Percentiles rank a stretch among this genome's conserved stretches.
Evolutionary conservation across 2,797 vertebrate genomes (phyloP).

Genomic region (Enteromius treurensis): DNA sequence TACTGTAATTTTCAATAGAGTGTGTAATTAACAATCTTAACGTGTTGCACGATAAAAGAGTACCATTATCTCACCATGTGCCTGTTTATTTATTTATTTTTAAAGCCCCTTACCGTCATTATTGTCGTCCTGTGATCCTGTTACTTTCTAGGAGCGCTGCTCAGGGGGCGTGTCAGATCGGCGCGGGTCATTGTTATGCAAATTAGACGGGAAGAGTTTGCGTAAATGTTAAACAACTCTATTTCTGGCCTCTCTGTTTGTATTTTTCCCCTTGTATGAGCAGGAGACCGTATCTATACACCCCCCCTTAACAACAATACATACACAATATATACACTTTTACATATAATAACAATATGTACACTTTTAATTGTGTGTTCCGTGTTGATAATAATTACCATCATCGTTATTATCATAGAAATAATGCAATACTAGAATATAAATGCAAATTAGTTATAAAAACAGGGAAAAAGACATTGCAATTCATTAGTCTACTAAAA

Average conservation of each 20-base stretch:
- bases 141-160: too few species aligned
- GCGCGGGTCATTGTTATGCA: not conserved
- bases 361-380: not conserved
- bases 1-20: not conserved
- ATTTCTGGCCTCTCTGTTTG: not conserved
- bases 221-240: not conserved
- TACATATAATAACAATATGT: not conserved
- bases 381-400: not conserved
- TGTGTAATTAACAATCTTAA: conserved; percentile 1
- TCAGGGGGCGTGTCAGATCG: not conserved
- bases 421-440: not conserved
- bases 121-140: not conserved
- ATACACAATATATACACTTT: too few species aligned
- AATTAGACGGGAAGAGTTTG: not conserved
- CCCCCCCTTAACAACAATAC: not conserved
- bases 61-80: not conserved
- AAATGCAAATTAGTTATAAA: not conserved
- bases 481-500: not conserved
- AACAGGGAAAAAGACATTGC: not conserved
- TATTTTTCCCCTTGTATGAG: not conserved
- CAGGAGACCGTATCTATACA: not conserved
- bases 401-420: too few species aligned
- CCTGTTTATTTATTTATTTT: not conserved
- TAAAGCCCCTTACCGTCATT: not conserved
- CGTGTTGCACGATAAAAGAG: not conserved